Conservation (phyloP, 2,888 invertebrate genomes). For the Plutella xylostella region DNA sequence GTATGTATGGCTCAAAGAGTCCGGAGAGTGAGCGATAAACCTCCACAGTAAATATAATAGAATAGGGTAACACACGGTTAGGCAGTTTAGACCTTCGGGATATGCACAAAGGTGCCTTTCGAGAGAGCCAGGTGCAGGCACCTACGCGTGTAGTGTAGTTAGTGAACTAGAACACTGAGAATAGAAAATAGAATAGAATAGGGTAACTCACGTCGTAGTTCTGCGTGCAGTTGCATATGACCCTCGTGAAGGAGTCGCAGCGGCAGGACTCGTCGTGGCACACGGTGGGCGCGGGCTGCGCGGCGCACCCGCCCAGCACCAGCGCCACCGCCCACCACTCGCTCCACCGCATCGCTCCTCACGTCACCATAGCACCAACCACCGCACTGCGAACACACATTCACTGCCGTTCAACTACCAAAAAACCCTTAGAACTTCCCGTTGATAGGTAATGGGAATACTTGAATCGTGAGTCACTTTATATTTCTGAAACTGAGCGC, state of each 20-base stretch:
- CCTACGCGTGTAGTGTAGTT: no score
- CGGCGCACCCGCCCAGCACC: conserved; percentile 32
- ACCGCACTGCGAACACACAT: conserved; percentile 26
- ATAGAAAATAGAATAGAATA: no score
- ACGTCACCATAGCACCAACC: conserved; percentile 53
- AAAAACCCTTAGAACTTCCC: no score
- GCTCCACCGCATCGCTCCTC: conserved; percentile 45
- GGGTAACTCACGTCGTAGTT: conserved; percentile 60
- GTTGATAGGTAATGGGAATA: no score
- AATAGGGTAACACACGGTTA: background rate
- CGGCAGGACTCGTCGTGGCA: conserved; percentile 68
- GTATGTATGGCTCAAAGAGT: no score
- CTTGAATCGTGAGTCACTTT: no score
- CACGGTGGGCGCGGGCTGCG: conserved; percentile 44
- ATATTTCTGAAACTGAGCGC: no score
- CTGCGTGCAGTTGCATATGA: conserved; percentile 68
- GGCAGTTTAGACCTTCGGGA: background rate
- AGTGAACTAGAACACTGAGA: no score
- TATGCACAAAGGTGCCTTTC: background rate
- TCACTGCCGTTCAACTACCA: no score
- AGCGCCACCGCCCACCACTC: conserved; percentile 40
- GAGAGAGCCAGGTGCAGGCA: background rate
- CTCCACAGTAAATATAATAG: no score
- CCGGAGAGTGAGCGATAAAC: no score
- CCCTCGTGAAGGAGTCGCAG: conserved; percentile 68